Base-by-base conservation (phyloP, 1,140 invertebrate genomes). In the Rhyacophila brunnea region DNA sequence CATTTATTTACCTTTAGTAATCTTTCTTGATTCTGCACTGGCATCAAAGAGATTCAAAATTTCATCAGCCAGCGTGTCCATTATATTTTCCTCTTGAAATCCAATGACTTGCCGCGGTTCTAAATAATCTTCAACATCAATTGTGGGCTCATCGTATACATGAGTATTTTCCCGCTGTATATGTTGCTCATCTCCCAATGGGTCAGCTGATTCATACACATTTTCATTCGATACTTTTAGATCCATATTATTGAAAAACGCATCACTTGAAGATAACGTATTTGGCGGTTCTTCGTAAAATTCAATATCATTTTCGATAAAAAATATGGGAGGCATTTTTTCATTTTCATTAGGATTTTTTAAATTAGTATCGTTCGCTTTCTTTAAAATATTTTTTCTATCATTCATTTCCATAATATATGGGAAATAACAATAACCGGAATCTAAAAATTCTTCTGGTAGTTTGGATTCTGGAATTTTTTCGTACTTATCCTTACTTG, bases 31-130 rank as follows among this genome's bases (percentile, higher is more conserved):
- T 14, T 44, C 36, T 45, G 56, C 46, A 19, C 34, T 60, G 18
- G 46, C 52, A 38, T 64, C 62, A 32, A 64, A 60, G n/a, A 64
- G 43, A 23, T 44, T 59, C 43, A 64, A 60, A 51, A 64, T 64
- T 19, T 64, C 62, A 40, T 64, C 57, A 13, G 62, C 57, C 11
- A 64, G 34, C n/a, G 52, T 58, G 44, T 64, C 62, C 57, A 64
- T 64, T 7, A 50, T 36, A 0, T 19, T 35, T 13, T 49, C 46
- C 9, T 6, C 7, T 17, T 9, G 46, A 55, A 34, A 53, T 53
- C 19, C 18, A 56, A 19, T 60, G 32, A 2, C 48, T 40, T 28
- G 23, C 9, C 23, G 23, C 9, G 23, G 23, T 28, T 28, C 23
- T 13, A 54, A 35, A 34, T 54, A 54, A 6, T 54, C 51, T 11